A percentile compares a stretch with the other conserved stretches of the same genome.
Evolutionary conservation across 2,888 invertebrate genomes (phyloP).

Genomic region (Tupiocoris notatus): DNA sequence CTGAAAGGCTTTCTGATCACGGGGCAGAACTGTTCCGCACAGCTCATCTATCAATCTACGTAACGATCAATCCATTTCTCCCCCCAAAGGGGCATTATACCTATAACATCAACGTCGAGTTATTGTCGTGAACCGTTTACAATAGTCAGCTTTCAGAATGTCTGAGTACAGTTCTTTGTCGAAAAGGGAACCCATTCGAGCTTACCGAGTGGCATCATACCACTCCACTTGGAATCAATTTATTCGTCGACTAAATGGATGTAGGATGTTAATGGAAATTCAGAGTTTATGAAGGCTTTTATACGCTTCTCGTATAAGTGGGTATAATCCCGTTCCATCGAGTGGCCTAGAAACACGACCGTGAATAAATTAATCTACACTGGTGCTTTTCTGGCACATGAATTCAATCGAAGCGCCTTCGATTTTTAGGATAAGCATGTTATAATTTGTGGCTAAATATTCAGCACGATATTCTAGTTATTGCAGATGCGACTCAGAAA

Average conservation of each 20-base stretch:
- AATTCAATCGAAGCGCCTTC: too few species aligned
- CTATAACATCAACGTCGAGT: too few species aligned
- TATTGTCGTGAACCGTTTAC: neutral
- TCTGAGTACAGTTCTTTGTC: neutral
- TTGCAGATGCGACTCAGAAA: too few species aligned
- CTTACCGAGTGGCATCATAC: neutral
- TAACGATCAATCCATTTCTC: too few species aligned
- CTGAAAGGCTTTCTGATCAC: too few species aligned
- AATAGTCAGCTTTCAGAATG: neutral
- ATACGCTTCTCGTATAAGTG: conserved; percentile 13
- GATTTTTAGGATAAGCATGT: too few species aligned
- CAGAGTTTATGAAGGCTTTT: conserved; percentile 26
- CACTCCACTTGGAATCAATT: neutral
- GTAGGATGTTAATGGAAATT: conserved; percentile 23
- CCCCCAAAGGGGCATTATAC: too few species aligned
- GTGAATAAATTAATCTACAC: conserved; percentile 8
- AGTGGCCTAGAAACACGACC: conserved; percentile 15
- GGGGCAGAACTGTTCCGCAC: too few species aligned
- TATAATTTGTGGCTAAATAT: too few species aligned
- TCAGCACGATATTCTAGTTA: too few species aligned
- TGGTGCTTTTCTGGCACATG: too few species aligned
- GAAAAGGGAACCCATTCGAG: neutral
- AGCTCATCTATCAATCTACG: too few species aligned
- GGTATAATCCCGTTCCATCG: conserved; percentile 9
- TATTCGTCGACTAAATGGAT: neutral